Percentiles rank a stretch among this genome's conserved stretches.
Evolutionary conservation across 2,113 vertebrate species (phyloP).

Genomic region (Mastomys coucha): DNA sequence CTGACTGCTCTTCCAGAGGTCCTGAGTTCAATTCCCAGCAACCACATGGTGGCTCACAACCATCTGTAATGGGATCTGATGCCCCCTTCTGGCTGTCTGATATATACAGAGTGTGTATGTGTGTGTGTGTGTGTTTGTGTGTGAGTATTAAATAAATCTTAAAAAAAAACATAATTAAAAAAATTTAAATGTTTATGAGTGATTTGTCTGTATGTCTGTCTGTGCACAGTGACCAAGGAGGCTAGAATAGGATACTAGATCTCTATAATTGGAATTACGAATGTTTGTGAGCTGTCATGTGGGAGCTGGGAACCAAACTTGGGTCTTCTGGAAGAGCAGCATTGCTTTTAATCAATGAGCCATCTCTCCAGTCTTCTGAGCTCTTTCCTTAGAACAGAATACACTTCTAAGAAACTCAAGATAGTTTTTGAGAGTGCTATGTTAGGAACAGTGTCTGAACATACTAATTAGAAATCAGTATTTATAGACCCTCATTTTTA

Average conservation of each 20-base stretch:
- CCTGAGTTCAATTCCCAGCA: no score
- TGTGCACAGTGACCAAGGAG: background rate
- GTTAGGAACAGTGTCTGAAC: background rate
- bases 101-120: no score
- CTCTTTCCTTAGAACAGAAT: background rate
- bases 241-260: background rate
- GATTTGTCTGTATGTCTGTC: background rate
- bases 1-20: no score
- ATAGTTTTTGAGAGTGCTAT: conserved; percentile 3
- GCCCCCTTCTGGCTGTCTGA: no score
- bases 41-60: no score
- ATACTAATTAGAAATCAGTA: conserved; percentile 2
- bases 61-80: no score
- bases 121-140: no score
- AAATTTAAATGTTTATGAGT: background rate
- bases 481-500: background rate
- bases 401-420: conserved; percentile 10
- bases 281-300: background rate
- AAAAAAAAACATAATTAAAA: background rate
- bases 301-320: background rate
- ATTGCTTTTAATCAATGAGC: background rate
- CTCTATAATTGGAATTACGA: background rate
- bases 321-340: background rate
- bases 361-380: background rate
- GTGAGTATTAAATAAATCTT: no score